A percentile compares a stretch with the other conserved stretches of the same genome.
Evolutionary conservation across 2,113 vertebrate genomes (phyloP).

Genomic region (Rhodinocichla rosea): DNA sequence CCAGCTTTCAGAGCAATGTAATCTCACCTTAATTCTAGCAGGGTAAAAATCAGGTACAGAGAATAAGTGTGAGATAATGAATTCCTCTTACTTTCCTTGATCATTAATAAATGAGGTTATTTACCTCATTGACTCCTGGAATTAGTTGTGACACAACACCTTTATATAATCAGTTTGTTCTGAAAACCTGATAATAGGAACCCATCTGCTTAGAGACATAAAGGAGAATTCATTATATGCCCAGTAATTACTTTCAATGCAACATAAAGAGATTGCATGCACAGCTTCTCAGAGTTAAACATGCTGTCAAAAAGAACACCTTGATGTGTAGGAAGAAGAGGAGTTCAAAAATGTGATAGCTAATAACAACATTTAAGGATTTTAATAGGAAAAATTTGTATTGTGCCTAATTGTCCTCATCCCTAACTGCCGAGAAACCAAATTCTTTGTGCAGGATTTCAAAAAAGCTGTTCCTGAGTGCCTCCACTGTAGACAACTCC

Average conservation of each 20-base stretch:
- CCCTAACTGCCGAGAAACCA: neutral
- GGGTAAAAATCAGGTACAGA: neutral
- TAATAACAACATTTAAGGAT: conserved; percentile 10
- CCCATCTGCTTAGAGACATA: conserved; percentile 60
- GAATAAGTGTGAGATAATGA: conserved; percentile 40
- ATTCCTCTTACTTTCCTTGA: conserved; percentile 47
- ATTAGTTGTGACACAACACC: conserved; percentile 52
- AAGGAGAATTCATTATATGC: conserved; percentile 51
- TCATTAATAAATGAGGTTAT: conserved; percentile 62
- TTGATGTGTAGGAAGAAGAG: neutral
- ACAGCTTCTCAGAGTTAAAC: conserved; percentile 45
- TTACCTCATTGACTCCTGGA: conserved; percentile 52
- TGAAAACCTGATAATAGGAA: conserved; percentile 52
- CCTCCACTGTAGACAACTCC: neutral
- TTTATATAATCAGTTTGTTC: conserved; percentile 58
- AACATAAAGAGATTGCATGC: conserved; percentile 25
- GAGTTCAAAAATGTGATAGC: neutral
- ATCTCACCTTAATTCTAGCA: neutral
- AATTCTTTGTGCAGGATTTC: neutral
- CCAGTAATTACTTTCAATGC: conserved; percentile 45
- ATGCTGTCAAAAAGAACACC: conserved; percentile 1
- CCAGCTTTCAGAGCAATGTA: neutral
- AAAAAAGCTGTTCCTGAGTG: neutral
- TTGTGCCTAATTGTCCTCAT: neutral
- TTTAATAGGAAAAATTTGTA: neutral